These are phyloP conservation scores for Euleptes europaea DNA, from an alignment of 2,113 vertebrate species.

Conservation along the genomic window DNA sequence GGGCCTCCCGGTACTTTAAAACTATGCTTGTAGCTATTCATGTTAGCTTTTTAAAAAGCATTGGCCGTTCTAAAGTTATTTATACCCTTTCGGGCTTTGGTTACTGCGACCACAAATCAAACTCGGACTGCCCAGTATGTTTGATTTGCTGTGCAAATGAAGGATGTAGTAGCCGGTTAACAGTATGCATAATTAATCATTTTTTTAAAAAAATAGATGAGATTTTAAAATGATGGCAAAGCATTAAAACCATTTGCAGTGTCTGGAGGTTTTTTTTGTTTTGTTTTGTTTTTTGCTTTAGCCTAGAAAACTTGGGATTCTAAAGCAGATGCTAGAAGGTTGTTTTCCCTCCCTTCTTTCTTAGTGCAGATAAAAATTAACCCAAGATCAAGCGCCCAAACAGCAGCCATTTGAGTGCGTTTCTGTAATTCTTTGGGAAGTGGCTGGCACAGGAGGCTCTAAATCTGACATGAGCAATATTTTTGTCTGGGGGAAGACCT, in stretches of 20 bases:
- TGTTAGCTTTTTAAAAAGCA: background rate
- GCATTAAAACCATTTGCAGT: background rate
- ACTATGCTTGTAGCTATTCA: slow-evolving; percentile 27
- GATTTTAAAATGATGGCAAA: slow-evolving; percentile 17
- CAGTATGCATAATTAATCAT: background rate
- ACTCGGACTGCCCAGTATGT: slow-evolving; percentile 17
- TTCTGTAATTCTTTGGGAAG: slow-evolving; percentile 18
- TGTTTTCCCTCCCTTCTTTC: background rate
- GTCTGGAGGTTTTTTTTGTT: background rate
- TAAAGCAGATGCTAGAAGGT: slow-evolving; percentile 8
- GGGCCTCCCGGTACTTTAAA: slow-evolving; percentile 34
- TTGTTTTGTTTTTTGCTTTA: background rate
- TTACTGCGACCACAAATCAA: slow-evolving; percentile 24
- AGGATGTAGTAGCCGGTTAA: slow-evolving; percentile 1
- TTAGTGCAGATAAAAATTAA: slow-evolving; percentile 23
- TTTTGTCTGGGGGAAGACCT: background rate
- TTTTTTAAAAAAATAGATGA: slow-evolving; percentile 16
- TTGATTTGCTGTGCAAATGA: slow-evolving; percentile 28
- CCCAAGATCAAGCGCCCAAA: background rate
- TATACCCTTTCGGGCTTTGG: background rate
- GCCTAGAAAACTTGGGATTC: background rate
- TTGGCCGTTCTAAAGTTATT: background rate
- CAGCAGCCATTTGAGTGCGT: slow-evolving; percentile 2
- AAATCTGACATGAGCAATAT: slow-evolving; percentile 9
- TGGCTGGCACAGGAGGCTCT: background rate